phyloP scores from a whole-genome alignment of 2,113 vertebrate genomes.

The Drymodes brunneopygia region DNA sequence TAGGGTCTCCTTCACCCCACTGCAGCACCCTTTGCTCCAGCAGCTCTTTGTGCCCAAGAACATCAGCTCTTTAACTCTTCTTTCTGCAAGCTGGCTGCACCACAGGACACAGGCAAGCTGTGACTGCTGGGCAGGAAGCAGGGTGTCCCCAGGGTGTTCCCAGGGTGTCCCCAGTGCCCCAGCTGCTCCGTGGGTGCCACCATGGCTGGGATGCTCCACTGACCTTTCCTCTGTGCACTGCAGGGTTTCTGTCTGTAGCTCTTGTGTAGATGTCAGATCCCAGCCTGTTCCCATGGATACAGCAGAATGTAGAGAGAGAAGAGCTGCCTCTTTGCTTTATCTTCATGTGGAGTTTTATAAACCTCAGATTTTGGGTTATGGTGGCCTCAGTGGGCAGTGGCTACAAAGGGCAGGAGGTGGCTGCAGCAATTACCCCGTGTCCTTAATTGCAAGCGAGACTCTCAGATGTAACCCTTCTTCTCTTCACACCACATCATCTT shows the following conservation, averaged over 20 bases:
- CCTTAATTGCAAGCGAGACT: background rate
- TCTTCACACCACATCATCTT: background rate
- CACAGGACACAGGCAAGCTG: background rate
- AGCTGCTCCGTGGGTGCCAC: background rate
- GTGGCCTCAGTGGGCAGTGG: background rate
- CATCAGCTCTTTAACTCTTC: background rate
- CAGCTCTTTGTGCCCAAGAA: background rate
- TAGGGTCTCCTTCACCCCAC: background rate
- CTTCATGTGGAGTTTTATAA: background rate
- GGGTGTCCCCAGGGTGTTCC: background rate
- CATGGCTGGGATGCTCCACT: background rate
- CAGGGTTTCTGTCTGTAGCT: background rate
- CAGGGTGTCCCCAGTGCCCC: background rate
- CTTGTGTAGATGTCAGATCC: background rate
- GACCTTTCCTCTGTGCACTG: background rate
- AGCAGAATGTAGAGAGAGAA: background rate
- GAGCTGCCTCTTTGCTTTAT: background rate
- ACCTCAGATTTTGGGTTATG: background rate
- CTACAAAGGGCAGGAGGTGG: background rate
- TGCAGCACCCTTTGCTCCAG: background rate
- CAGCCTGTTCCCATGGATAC: constrained; percentile 55
- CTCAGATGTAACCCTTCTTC: too few species aligned
- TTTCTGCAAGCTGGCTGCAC: background rate
- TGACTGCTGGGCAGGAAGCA: background rate
- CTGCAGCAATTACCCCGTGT: background rate